A percentile compares a stretch with the other conserved stretches of the same genome.
These are phyloP conservation scores for Acrobasis suavella DNA, from an alignment of 2,888 invertebrate species.

Conservation along the genomic window DNA sequence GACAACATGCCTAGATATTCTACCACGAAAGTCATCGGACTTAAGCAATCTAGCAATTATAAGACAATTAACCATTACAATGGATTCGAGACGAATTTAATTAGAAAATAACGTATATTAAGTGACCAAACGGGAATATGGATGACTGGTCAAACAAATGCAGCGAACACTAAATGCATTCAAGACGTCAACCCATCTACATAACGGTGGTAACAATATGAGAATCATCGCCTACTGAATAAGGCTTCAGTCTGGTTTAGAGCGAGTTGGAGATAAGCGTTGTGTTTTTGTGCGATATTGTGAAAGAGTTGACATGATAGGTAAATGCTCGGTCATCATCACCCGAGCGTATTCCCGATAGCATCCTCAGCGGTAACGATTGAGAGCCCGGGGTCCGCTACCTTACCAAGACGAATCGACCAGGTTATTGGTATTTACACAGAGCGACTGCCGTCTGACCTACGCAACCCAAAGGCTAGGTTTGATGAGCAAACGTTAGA, in stretches of 20 bases:
- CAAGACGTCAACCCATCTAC: constrained; percentile 24
- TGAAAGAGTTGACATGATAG: too few species aligned
- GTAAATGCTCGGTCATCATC: too few species aligned
- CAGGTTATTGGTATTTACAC: too few species aligned
- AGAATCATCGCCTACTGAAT: constrained; percentile 43
- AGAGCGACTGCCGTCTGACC: too few species aligned
- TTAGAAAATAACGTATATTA: constrained; percentile 8
- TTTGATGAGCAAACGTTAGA: too few species aligned
- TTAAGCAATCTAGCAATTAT: neutral
- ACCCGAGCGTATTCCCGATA: too few species aligned
- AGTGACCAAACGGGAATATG: constrained; percentile 2
- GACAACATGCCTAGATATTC: too few species aligned
- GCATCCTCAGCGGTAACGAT: too few species aligned
- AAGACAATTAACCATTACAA: neutral
- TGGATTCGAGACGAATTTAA: constrained; percentile 11
- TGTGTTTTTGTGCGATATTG: too few species aligned
- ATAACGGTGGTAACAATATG: constrained; percentile 39
- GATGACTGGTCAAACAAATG: constrained; percentile 20
- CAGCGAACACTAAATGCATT: constrained; percentile 19
- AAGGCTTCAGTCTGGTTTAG: neutral
- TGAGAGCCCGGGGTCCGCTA: too few species aligned
- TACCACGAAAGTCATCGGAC: neutral
- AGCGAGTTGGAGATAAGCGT: neutral
- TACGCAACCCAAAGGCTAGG: too few species aligned
- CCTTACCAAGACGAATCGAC: too few species aligned